Evolutionary conservation across 2,113 vertebrate genomes (phyloP).

Genomic region (Callithrix jacchus): DNA sequence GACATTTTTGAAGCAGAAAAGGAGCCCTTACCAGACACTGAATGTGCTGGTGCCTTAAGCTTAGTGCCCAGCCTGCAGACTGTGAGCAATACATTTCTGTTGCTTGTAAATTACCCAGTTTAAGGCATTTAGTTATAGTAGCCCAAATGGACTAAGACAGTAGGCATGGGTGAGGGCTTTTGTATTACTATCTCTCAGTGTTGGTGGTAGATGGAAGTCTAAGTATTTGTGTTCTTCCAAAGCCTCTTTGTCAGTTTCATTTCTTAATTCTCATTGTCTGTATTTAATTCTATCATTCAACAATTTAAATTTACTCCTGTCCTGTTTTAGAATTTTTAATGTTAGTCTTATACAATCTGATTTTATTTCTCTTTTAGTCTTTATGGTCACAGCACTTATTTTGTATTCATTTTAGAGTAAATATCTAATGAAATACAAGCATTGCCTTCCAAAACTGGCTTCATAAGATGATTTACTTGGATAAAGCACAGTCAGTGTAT

Average conservation of each 20-base stretch:
- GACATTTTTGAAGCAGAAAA: not conserved
- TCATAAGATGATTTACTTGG: slow-evolving; percentile 6
- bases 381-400: not conserved
- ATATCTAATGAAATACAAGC: slow-evolving; percentile 11
- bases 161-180: not conserved
- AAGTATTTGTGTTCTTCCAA: slow-evolving; percentile 26
- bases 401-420: slow-evolving; percentile 31
- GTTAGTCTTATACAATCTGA: not conserved
- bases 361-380: slow-evolving; percentile 17
- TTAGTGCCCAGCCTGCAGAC: not conserved
- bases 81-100: not conserved
- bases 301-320: not conserved
- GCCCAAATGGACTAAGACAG: not conserved
- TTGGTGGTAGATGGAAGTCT: not conserved
- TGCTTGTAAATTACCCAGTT: not conserved
- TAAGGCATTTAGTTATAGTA: not conserved
- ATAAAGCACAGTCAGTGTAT: not conserved
- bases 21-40: not conserved
- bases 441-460: not conserved
- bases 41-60: not conserved
- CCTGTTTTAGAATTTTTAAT: not conserved
- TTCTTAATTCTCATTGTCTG: not conserved
- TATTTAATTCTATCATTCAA: slow-evolving; percentile 18
- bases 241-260: not conserved
- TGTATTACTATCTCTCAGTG: not conserved